Conservation (phyloP, 2,797 vertebrate genomes). For the Taenioides sp. region DNA sequence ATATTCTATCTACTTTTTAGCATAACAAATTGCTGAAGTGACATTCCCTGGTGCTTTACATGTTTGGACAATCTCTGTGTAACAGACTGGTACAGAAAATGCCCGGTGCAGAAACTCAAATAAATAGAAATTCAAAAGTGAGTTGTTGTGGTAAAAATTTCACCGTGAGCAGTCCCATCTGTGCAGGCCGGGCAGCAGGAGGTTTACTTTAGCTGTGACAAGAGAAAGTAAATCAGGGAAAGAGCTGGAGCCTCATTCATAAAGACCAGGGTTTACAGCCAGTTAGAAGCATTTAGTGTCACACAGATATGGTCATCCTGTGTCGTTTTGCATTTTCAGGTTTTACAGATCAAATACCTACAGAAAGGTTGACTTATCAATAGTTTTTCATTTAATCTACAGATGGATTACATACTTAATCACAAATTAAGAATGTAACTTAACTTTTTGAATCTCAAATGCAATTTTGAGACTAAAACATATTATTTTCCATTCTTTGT, state of each 20-base stretch:
- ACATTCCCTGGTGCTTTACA: neutral
- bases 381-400: too few relatives aligned
- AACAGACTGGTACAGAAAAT: neutral
- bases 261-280: conserved; percentile 40
- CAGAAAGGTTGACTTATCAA: too few relatives aligned
- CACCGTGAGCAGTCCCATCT: neutral
- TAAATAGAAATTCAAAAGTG: neutral
- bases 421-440: too few relatives aligned
- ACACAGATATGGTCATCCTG: too few relatives aligned
- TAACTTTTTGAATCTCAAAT: too few relatives aligned
- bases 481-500: too few relatives aligned
- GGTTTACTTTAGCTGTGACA: conserved; percentile 23
- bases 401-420: too few relatives aligned
- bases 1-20: too few relatives aligned
- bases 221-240: conserved; percentile 46
- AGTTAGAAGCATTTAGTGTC: conserved; percentile 15
- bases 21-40: neutral
- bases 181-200: conserved; percentile 9
- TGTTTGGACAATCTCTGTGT: neutral
- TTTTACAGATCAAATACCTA: too few relatives aligned
- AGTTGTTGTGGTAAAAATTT: neutral
- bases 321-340: neutral
- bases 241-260: conserved; percentile 18
- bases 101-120: conserved; percentile 1
- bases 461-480: too few relatives aligned